Evolutionary conservation across 2,797 vertebrate genomes (phyloP), one percentile per base, ranked within the genome.

Genomic region (Pogonophryne albipinna): DNA sequence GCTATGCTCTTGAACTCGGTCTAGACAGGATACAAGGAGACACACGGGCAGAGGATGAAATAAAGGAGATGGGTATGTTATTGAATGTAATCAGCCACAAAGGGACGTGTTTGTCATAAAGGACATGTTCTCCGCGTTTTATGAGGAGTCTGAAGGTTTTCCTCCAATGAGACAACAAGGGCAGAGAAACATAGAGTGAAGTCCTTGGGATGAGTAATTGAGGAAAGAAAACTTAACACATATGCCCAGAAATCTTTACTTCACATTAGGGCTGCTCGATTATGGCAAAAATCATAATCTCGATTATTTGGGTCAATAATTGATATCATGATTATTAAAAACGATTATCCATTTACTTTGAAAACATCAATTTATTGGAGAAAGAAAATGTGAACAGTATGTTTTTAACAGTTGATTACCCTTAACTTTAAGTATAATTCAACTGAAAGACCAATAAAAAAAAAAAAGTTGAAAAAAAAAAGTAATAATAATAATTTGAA

Each of bases 1-100:
- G 76, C 80, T 84, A 58, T 68, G 92, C 81, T 92, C 91, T 90
- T 93, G 91, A 94, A 92, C 87, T 55, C 84, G 45, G 84, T 92
- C 87, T 85, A 92, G 89, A 92, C 86, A 3, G 47, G 15, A 55
- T 3, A 71, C 83, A 90, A 91, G 90, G 88, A 78, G 87, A 90
- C 45, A 2, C 2, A 2, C 2, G 50, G 53, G 58, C 69, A 55
- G 31, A 63, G 71, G 69, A 87, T 84, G 69, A 86, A 85, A 85
- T 76, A 74, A 66, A 84, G 78, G 68, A 65, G 82, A 80, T 23
- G 78, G 81, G 46, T 58, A 44, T 66, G 69, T 78, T 84, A 81
- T 66, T 81, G 82, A 89, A 89, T 85, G 73, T 71, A 85, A 87
- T 88, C 82, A 87, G 61, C 69, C 6, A 17, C 49, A 23, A 56